A percentile compares a stretch with the other conserved stretches of the same genome.
Evolutionary conservation across 2,888 invertebrate genomes (phyloP).

Genomic region (Bellardia pandia): DNA sequence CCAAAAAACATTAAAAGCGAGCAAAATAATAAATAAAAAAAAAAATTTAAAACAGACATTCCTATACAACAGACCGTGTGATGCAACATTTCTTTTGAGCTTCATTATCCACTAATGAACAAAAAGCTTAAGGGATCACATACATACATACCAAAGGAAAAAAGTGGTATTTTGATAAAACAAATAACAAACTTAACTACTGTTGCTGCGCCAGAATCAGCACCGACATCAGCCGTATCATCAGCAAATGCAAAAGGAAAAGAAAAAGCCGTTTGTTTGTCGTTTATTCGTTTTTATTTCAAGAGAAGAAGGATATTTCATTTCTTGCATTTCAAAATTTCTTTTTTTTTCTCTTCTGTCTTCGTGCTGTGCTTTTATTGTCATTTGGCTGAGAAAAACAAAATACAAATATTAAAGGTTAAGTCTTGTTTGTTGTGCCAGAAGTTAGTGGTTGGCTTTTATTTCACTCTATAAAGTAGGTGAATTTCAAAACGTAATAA

Average conservation of each 20-base stretch:
- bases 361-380: background rate
- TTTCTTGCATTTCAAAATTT: conserved; percentile 14
- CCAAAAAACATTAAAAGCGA: conserved; percentile 6
- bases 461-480: background rate
- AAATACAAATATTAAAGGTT: conserved; percentile 38
- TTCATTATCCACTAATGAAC: conserved; percentile 83
- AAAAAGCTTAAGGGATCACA: conserved; percentile 76
- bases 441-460: background rate
- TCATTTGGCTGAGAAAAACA: background rate
- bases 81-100: conserved; percentile 57
- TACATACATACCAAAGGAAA: conserved; percentile 48
- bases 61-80: conserved; percentile 29
- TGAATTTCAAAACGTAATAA: too few relatives aligned
- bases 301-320: conserved; percentile 25
- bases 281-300: conserved; percentile 28
- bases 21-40: background rate
- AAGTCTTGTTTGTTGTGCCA: background rate
- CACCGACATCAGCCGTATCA: background rate
- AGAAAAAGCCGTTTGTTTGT: conserved; percentile 8
- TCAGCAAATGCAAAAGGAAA: background rate
- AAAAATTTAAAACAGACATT: background rate
- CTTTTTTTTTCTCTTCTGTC: background rate
- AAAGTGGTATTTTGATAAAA: conserved; percentile 54
- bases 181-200: conserved; percentile 35
- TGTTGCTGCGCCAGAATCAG: background rate